Evolutionary conservation across 1,140 invertebrate species (phyloP).

Genomic region (Calycopis cecrops): DNA sequence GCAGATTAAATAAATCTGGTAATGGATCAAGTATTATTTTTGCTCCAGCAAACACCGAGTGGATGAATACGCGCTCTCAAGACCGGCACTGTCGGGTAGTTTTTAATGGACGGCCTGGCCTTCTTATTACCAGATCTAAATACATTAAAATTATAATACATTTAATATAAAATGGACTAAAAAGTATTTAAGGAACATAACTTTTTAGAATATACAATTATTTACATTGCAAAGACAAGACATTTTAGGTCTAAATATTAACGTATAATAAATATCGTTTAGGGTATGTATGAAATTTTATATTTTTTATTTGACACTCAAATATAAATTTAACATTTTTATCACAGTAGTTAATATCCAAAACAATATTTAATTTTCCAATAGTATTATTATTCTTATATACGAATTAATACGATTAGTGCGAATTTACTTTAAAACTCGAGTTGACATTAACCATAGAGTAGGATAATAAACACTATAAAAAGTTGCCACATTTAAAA

Average conservation of each 20-base stretch:
- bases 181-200: conserved; percentile 26
- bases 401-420: no score
- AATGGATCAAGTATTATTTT: no score
- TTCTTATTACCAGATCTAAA: conserved; percentile 34
- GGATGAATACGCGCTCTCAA: background rate
- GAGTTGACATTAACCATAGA: no score
- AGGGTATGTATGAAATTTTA: conserved; percentile 6
- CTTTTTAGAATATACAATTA: conserved; percentile 20
- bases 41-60: no score
- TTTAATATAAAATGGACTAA: conserved; percentile 28
- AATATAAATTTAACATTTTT: conserved; percentile 23
- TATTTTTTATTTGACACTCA: conserved; percentile 16
- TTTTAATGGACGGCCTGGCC: conserved; percentile 67
- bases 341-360: conserved; percentile 38
- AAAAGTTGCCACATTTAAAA: no score
- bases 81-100: conserved; percentile 32
- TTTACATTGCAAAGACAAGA: conserved; percentile 29
- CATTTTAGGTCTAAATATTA: conserved; percentile 22
- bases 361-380: conserved; percentile 19
- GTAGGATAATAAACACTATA: no score
- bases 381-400: conserved; percentile 6
- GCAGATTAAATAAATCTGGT: no score
- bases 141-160: conserved; percentile 19
- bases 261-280: background rate
- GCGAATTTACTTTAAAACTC: no score